phyloP scores from a whole-genome alignment of 2,888 invertebrate species.

The Meandrusa payeni region DNA sequence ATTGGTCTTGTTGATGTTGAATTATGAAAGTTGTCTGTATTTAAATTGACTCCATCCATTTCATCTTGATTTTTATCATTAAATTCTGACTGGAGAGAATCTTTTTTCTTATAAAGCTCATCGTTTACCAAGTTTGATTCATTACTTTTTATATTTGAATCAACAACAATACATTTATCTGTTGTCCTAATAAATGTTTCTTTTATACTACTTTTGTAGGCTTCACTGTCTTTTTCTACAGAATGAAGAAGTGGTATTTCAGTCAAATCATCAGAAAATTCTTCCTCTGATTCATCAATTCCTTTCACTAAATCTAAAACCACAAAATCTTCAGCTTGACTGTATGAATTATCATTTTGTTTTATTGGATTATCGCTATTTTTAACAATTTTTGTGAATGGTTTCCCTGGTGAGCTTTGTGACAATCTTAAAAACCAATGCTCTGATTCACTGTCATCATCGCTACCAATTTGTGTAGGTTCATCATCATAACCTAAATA shows the following conservation, averaged over 20 bases:
- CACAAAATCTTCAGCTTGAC: conserved; percentile 54
- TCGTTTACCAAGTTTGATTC: not conserved
- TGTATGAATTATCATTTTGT: conserved; percentile 60
- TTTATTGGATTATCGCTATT: conserved; percentile 33
- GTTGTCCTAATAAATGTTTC: not conserved
- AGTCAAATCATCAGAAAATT: conserved; percentile 53
- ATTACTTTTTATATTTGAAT: conserved; percentile 2
- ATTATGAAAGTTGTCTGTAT: conserved; percentile 28
- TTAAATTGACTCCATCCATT: conserved; percentile 38
- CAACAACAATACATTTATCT: not conserved
- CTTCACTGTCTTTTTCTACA: conserved; percentile 25
- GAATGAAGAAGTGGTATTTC: conserved; percentile 39
- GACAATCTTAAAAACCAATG: conserved; percentile 77
- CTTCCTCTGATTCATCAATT: conserved; percentile 41
- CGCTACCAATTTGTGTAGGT: conserved; percentile 57
- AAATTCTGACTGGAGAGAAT: not conserved
- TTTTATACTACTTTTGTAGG: conserved; percentile 10
- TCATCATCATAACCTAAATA: conserved; percentile 62
- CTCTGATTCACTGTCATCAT: conserved; percentile 77
- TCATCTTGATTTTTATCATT: conserved; percentile 32
- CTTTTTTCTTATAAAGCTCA: not conserved
- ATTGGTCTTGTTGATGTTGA: conserved; percentile 20
- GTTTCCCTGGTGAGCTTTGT: conserved; percentile 68
- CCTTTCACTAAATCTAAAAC: conserved; percentile 36
- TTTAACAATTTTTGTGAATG: conserved; percentile 43